Evolutionary conservation across 2,888 invertebrate species (phyloP), one percentile per base, ranked within the genome.

Genomic region (Rhagophthalmus giganteus): DNA sequence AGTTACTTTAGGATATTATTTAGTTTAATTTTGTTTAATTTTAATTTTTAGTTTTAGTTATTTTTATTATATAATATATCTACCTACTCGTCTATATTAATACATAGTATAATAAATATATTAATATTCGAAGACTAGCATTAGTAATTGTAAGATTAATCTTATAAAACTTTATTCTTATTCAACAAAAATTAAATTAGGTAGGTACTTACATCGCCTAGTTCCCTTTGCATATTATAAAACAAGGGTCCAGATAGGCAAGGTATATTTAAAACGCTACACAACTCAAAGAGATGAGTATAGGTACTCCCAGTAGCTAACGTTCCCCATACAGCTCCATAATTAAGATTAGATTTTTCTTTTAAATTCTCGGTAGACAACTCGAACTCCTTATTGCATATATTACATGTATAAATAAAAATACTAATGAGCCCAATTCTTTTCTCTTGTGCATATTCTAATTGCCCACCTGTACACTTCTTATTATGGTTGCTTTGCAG

Each of bases 241-340:
- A 38, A 38, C 26, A 27, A 8, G 6, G 28, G 30, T 14, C 11
- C 10, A 2, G 40, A 40, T 14, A 40, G 1, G 7, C 20, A n/a
- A 11, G 40, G 40, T 8, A 40, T 40, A 40, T 40, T 10, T 15
- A 40, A 10, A 3, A 28, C n/a, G 11, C 16, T 13, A 28, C n/a
- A 30, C 5, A 30, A 40, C 8, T 40, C 40, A 11, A 31, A 20
- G 5, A 24, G 16, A 16, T 16, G 34, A 6, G 12, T 20, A 9
- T 16, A 7, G 10, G 34, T 16, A 10, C 34, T 34, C 9, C 33
- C 27, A 38, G 14, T 38, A 2, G 38, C 25, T n/a, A 38, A 7
- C 1, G 27, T 38, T 12, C 38, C 38, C 38, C 27, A 26, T 6
- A 27, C 38, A 14, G 28, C 38, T n/a, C n/a, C n/a, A 14, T 34